Evolutionary conservation across 2,113 vertebrate genomes (phyloP).

Genomic region (Bubo blakistoni): DNA sequence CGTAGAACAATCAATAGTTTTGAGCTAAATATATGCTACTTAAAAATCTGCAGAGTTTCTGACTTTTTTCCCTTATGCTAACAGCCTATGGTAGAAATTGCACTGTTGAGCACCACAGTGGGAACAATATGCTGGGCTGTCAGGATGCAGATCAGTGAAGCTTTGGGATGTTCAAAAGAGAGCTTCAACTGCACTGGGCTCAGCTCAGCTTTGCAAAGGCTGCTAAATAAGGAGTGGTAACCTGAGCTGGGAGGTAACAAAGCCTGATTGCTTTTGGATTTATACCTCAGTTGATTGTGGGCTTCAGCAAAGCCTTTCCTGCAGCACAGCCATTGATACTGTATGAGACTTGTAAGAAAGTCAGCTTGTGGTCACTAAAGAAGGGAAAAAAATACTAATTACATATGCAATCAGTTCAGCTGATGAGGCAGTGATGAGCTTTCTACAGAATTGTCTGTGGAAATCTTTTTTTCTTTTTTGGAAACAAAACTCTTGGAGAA

Average conservation of each 20-base stretch:
- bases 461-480: background rate
- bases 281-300: background rate
- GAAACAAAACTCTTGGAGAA: background rate
- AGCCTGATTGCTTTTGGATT: background rate
- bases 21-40: background rate
- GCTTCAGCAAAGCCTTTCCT: background rate
- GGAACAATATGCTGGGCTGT: background rate
- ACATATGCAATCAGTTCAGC: background rate
- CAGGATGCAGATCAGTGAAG: background rate
- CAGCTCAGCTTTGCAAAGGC: background rate
- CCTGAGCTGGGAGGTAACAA: fast-evolving
- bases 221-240: background rate
- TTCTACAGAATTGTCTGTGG: background rate
- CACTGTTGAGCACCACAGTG: background rate
- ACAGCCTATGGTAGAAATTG: background rate
- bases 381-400: background rate
- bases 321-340: background rate
- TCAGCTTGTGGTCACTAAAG: background rate
- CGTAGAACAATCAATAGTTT: background rate
- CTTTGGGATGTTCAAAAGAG: background rate
- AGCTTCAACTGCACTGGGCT: background rate
- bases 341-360: background rate
- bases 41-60: background rate
- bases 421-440: background rate
- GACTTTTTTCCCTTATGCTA: background rate